Base-by-base conservation (phyloP, 1,140 invertebrate species). In the Solenopsis invicta region DNA sequence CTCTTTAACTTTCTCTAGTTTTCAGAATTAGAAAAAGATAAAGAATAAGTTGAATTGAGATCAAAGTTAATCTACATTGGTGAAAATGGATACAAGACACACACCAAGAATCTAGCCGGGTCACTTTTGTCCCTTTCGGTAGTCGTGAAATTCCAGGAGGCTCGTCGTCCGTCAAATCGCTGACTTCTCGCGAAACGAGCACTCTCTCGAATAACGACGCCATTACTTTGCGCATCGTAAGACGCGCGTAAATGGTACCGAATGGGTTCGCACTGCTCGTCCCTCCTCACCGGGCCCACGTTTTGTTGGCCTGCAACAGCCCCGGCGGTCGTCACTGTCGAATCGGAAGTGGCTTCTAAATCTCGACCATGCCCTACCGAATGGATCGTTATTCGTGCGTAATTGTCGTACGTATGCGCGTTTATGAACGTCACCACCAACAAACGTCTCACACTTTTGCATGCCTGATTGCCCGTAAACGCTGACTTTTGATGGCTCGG, bases 281-380 rank as follows among this genome's bases (percentile, higher is more conserved):
- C 13, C n/a, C 16, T 66, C n/a, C n/a, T 72, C 78, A 9, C 37
- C 34, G 29, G 52, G 16, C 45, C 12, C 18, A 50, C 45, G 56
- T 45, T 61, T 24, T 34, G 45, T 54, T 45, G 45, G 59, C 5
- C 18, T 50, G 59, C 45, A 66, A 80, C 59, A 37, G 12, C 24
- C 45, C 66, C 13, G 66, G 52, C 66, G 80, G 69, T 86, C 85
- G 76, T 86, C 85, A 71, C 66, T 86, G 76, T 81, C 85, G 37
- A 48, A 86, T 81, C 74, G 52, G 52, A 86, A 86, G 76, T 86
- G 64, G 75, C 76, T 80, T 80, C 75, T 86, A 86, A 86, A 86
- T 86, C 85, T 80, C 64, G 29, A 48, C 62, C 77, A 66, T 56
- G 76, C 9, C 45, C n/a, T 29, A 21, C 50, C 69, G 29, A 75